phyloP scores from a whole-genome alignment of 1,140 invertebrate species.

The Protaetia brevitarsis region DNA sequence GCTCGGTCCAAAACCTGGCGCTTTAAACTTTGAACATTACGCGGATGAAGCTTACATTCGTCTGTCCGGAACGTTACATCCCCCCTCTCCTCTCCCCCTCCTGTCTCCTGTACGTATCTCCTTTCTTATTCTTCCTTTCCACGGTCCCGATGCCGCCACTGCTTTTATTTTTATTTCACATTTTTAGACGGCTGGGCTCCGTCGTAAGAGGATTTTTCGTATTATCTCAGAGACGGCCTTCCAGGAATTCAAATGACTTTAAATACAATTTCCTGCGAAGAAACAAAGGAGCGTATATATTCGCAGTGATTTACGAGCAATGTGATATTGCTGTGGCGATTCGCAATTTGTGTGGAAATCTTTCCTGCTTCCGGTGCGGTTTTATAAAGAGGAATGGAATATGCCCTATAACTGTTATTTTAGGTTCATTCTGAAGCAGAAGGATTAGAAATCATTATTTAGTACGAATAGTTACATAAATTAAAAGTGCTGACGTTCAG shows the following conservation, averaged over 20 bases:
- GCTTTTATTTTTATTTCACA: not conserved
- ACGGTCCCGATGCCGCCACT: not conserved
- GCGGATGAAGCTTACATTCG: not conserved
- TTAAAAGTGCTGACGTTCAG: no score
- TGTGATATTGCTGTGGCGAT: no score
- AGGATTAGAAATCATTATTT: no score
- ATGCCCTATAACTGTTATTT: no score
- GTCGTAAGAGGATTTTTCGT: constrained; percentile 8
- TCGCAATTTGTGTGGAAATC: no score
- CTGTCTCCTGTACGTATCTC: not conserved
- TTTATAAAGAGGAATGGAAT: no score
- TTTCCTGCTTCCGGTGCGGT: no score
- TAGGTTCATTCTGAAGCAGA: no score
- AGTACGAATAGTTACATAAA: no score
- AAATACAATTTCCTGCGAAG: not conserved
- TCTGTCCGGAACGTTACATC: not conserved
- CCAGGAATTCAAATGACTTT: not conserved
- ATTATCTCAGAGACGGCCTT: not conserved
- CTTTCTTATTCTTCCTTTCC: not conserved
- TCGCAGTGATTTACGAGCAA: no score
- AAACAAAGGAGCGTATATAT: not conserved
- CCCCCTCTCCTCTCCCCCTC: not conserved
- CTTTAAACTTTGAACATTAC: constrained; percentile 36
- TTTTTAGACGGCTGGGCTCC: not conserved
- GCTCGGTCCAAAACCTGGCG: constrained; percentile 31